These are phyloP conservation scores for Perognathus longimembris DNA, from an alignment of 2,113 vertebrate species.

Conservation along the genomic window DNA sequence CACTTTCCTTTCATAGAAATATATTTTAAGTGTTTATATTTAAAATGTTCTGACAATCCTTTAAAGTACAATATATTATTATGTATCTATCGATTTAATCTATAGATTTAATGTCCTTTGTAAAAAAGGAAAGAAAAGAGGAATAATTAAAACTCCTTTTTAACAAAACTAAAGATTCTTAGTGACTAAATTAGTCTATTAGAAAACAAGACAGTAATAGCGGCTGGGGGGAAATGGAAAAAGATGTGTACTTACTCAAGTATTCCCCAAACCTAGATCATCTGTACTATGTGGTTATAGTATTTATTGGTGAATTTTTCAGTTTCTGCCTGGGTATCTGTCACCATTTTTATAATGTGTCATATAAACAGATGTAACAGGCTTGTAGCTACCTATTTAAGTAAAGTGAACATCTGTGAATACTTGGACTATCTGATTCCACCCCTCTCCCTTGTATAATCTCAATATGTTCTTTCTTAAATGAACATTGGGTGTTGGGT, in stretches of 20 bases:
- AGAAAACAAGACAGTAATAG: neutral
- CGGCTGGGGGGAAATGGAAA: neutral
- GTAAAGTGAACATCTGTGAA: neutral
- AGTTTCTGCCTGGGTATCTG: neutral
- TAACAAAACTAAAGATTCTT: neutral
- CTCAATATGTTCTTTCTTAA: neutral
- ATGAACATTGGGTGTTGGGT: neutral
- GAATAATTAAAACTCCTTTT: slow-evolving; percentile 1
- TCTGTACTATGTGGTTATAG: neutral
- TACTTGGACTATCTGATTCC: neutral
- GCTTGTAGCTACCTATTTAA: neutral
- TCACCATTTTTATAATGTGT: neutral
- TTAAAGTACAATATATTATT: neutral
- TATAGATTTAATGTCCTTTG: neutral
- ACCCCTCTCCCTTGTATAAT: neutral
- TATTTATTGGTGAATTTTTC: neutral
- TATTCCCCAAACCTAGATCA: neutral
- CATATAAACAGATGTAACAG: neutral
- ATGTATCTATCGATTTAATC: neutral
- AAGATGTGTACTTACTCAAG: neutral
- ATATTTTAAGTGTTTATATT: neutral
- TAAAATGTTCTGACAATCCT: neutral
- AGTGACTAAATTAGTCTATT: neutral
- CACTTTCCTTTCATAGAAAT: neutral
- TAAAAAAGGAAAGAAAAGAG: neutral